A percentile compares a stretch with the other conserved stretches of the same genome.
phyloP scores from a whole-genome alignment of 2,113 vertebrate genomes.

The Notothenia rossii region DNA sequence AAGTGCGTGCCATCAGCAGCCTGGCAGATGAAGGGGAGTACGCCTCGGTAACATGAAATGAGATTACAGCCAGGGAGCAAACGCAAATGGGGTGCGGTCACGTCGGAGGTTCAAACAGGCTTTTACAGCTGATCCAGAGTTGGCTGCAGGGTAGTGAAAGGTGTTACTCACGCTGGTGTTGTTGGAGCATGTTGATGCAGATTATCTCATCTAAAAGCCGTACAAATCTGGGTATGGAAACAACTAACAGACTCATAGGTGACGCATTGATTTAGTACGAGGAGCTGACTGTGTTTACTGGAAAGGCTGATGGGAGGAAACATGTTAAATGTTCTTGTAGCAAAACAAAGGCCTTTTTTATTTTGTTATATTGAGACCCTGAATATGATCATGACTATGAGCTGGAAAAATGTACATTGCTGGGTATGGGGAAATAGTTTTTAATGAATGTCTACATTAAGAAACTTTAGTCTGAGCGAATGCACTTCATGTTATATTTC shows the following conservation, averaged over 20 bases:
- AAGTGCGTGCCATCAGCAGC: conserved; percentile 5
- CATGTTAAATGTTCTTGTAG: background rate
- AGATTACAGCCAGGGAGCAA: conserved; percentile 35
- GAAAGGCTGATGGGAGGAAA: background rate
- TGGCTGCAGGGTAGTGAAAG: conserved; percentile 31
- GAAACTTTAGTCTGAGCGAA: background rate
- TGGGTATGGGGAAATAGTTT: background rate
- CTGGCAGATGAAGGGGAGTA: conserved; percentile 36
- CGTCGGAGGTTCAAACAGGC: conserved; percentile 16
- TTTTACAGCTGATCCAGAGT: conserved; percentile 20
- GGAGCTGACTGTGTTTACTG: background rate
- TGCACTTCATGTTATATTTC: background rate
- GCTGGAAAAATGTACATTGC: background rate
- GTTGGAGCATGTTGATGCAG: conserved; percentile 26
- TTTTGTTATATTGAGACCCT: too few species aligned
- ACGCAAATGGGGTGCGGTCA: conserved; percentile 37
- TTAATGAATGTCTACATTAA: background rate
- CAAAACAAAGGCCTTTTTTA: conserved; percentile 7
- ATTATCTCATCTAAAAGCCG: background rate
- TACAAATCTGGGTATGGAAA: conserved; percentile 6
- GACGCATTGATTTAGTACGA: conserved; percentile 8
- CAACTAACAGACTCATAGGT: background rate
- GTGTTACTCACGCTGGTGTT: conserved; percentile 31
- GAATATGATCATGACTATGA: background rate
- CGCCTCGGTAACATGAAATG: conserved; percentile 14